Conservation (phyloP, 2,113 vertebrate species). For the Protobothrops mucrosquamatus region DNA sequence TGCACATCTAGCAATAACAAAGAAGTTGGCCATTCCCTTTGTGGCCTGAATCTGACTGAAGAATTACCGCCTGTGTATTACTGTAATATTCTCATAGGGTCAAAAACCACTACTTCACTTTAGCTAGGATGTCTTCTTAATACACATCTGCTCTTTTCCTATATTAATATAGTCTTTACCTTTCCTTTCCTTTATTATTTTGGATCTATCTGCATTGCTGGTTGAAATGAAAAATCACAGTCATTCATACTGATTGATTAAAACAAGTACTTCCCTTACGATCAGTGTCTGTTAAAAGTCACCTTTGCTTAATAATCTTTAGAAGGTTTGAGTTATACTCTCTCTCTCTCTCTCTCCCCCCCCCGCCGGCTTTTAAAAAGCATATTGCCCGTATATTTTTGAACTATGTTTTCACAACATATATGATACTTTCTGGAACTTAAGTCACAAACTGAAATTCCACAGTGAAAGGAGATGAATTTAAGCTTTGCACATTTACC, state of each 20-base stretch:
- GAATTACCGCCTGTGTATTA: constrained; percentile 39
- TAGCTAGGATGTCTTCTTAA: constrained; percentile 22
- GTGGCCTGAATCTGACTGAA: background rate
- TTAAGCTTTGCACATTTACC: constrained; percentile 7
- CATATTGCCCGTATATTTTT: constrained; percentile 4
- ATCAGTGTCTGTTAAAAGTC: constrained; percentile 44
- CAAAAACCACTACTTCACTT: constrained; percentile 45
- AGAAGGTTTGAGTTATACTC: constrained; percentile 33
- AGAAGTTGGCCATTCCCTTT: constrained; percentile 23
- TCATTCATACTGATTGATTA: constrained; percentile 45
- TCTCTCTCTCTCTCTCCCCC: background rate
- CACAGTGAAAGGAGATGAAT: background rate
- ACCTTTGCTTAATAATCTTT: constrained; percentile 39
- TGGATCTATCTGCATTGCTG: background rate
- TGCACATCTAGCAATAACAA: constrained; percentile 50
- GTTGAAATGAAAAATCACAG: constrained; percentile 6
- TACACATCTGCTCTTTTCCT: constrained; percentile 48
- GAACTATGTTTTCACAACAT: constrained; percentile 22
- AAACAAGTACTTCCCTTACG: constrained; percentile 52
- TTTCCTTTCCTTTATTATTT: constrained; percentile 15
- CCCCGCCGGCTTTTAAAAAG: accelerated
- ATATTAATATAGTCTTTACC: background rate
- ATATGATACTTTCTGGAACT: constrained; percentile 26
- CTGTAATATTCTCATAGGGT: constrained; percentile 44
- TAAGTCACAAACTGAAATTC: background rate